A percentile compares a stretch with the other conserved stretches of the same genome.
Conservation (phyloP, 2,113 vertebrate species). For the Sakesphorus luctuosus region DNA sequence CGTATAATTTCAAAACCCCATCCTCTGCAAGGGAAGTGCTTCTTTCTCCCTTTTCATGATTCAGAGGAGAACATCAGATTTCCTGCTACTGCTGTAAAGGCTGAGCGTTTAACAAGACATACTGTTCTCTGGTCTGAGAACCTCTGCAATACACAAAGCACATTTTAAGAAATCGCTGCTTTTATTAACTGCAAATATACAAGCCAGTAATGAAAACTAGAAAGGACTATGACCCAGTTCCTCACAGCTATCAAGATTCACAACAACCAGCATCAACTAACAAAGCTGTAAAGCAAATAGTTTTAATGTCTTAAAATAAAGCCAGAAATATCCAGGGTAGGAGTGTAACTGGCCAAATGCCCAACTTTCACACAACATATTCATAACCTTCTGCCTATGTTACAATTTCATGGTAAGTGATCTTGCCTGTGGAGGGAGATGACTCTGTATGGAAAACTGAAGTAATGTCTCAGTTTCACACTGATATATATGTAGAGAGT, state of each 20-base stretch:
- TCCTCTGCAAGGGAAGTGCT: neutral
- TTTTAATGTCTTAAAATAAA: neutral
- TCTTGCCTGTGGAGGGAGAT: neutral
- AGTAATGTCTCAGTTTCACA: neutral
- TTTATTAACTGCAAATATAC: slow-evolving; percentile 7
- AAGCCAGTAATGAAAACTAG: neutral
- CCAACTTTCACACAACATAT: neutral
- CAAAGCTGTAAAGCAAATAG: neutral
- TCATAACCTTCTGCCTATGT: neutral
- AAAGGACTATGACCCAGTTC: neutral
- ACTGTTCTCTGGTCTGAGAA: neutral
- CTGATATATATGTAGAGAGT: neutral
- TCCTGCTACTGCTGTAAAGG: neutral
- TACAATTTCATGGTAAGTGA: neutral
- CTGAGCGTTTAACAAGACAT: neutral
- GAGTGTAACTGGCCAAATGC: neutral
- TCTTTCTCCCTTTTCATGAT: neutral
- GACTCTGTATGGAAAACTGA: neutral
- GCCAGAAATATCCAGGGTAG: neutral
- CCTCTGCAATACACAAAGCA: neutral
- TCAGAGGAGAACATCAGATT: neutral
- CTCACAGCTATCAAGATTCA: neutral
- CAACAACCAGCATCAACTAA: neutral
- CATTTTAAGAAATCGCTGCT: neutral
- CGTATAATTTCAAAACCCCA: neutral